Conservation (phyloP, 1,140 invertebrate species). For the Ceratoteleas bidentatus region DNA sequence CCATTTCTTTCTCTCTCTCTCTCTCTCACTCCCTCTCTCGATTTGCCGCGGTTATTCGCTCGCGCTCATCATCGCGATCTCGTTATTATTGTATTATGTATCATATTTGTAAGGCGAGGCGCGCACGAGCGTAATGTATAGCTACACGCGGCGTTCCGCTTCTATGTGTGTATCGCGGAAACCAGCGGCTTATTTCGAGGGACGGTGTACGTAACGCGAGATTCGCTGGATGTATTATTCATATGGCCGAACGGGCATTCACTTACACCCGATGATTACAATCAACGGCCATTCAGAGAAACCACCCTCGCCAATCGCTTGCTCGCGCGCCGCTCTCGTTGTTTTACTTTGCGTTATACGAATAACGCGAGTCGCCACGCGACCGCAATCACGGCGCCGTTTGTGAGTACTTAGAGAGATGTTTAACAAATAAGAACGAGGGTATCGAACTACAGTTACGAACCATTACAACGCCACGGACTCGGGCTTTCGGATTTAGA, state of each 20-base stretch:
- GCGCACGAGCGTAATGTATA: slow-evolving; percentile 54
- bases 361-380: slow-evolving; percentile 78
- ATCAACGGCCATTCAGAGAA: slow-evolving; percentile 80
- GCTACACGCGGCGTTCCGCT: slow-evolving; percentile 7
- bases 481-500: slow-evolving; percentile 32
- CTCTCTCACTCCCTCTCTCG: too few relatives aligned
- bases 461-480: slow-evolving; percentile 34
- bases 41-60: too few relatives aligned
- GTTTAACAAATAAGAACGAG: slow-evolving; percentile 72
- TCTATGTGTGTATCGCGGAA: slow-evolving; percentile 47
- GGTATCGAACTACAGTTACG: slow-evolving; percentile 44
- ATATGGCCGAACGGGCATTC: slow-evolving; percentile 70
- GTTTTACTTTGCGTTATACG: slow-evolving; percentile 75
- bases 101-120: slow-evolving; percentile 58
- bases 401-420: slow-evolving; percentile 76
- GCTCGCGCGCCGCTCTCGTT: slow-evolving; percentile 55
- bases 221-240: slow-evolving; percentile 61
- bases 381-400: slow-evolving; percentile 79
- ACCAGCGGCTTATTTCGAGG: slow-evolving; percentile 57
- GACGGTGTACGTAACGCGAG: slow-evolving; percentile 53
- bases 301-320: slow-evolving; percentile 72
- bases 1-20: slow-evolving; percentile 10
- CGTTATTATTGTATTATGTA: slow-evolving; percentile 64
- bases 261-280: slow-evolving; percentile 80
- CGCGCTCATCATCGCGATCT: slow-evolving; percentile 55